phyloP scores from a whole-genome alignment of 2,888 invertebrate species.

The Pilophorus perplexus region DNA sequence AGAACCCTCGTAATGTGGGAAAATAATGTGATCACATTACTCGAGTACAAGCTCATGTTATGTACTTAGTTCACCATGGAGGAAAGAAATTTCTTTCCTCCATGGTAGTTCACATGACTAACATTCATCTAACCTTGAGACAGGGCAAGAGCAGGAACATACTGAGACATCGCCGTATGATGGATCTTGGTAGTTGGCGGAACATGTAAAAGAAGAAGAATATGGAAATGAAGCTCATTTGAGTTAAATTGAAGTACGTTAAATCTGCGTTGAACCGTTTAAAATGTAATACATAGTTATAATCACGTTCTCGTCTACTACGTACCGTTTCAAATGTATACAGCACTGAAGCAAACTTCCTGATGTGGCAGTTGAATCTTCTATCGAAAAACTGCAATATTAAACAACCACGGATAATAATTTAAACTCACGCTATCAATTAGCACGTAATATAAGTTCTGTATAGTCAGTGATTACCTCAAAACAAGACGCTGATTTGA shows the following conservation, averaged over 20 bases:
- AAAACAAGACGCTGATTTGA: conserved; percentile 5
- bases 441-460: too few species aligned
- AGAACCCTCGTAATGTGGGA: too few species aligned
- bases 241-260: neutral
- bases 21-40: too few species aligned
- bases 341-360: neutral
- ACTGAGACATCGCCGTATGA: conserved; percentile 16
- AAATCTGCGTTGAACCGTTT: too few species aligned
- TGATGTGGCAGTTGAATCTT: neutral
- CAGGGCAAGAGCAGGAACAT: neutral
- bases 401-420: too few species aligned
- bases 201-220: too few species aligned
- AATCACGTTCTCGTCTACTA: neutral
- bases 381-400: conserved; percentile 2
- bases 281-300: neutral
- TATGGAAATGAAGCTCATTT: neutral
- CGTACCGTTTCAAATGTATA: neutral
- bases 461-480: conserved; percentile 3
- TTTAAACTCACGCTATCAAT: too few species aligned
- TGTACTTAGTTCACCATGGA: too few species aligned
- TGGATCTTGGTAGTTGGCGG: too few species aligned
- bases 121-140: conserved; percentile 15
- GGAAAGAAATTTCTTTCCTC: too few species aligned
- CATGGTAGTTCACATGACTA: too few species aligned
- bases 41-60: too few species aligned